A percentile compares a stretch with the other conserved stretches of the same genome.
phyloP scores from a whole-genome alignment of 2,797 vertebrate species.

The Ceryle rudis region DNA sequence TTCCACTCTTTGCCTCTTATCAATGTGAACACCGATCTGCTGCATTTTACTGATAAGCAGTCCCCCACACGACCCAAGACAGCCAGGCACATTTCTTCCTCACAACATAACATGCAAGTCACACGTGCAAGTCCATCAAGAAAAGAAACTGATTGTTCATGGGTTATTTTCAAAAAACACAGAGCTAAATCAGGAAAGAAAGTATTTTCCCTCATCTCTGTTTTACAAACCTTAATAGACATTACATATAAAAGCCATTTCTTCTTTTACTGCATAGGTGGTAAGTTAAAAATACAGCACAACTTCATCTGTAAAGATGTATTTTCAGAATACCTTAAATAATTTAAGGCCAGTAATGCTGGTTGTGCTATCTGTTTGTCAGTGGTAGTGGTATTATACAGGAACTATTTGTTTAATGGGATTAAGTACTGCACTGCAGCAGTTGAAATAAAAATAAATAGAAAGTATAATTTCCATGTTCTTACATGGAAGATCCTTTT shows the following conservation, averaged over 20 bases:
- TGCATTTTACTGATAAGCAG: conserved; percentile 36
- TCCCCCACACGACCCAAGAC: not conserved
- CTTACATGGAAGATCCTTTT: not conserved
- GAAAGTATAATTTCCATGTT: not conserved
- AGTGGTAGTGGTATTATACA: not conserved
- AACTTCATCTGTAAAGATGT: not conserved
- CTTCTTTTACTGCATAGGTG: not conserved
- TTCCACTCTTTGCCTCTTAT: not conserved
- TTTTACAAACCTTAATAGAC: not conserved
- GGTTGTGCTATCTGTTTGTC: not conserved
- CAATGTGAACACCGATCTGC: not conserved
- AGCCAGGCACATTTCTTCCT: not conserved
- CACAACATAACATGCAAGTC: not conserved
- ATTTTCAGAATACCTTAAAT: not conserved
- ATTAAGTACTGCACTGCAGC: not conserved
- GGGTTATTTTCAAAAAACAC: not conserved
- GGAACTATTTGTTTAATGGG: not conserved
- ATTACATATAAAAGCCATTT: not conserved
- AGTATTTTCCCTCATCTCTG: not conserved
- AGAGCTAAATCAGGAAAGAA: not conserved
- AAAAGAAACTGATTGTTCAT: not conserved
- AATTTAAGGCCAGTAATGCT: not conserved
- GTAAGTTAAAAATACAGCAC: not conserved
- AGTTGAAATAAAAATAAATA: not conserved
- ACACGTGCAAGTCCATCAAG: not conserved